These are phyloP conservation scores for Poeciliopsis infans DNA, from an alignment of 2,797 vertebrate genomes.

Conservation along the genomic window DNA sequence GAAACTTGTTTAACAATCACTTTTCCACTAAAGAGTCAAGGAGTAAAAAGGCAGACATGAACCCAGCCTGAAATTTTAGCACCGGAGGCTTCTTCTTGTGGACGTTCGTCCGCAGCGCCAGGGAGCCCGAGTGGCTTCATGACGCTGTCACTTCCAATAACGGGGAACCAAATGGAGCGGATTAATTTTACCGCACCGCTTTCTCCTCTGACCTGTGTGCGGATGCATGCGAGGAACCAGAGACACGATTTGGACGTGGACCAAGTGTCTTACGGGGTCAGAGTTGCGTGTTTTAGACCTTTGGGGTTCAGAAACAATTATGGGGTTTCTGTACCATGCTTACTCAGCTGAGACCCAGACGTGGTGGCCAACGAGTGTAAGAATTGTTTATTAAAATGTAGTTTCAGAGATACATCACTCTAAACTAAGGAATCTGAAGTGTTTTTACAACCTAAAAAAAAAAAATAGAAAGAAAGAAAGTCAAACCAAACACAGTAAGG, in stretches of 20 bases:
- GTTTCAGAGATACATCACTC: slow-evolving; percentile 35
- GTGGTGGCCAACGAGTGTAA: slow-evolving; percentile 41
- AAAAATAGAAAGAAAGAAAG: neutral
- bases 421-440: slow-evolving; percentile 20
- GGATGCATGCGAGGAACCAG: slow-evolving; percentile 53
- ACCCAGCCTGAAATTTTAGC: slow-evolving; percentile 44
- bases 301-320: slow-evolving; percentile 71
- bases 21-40: slow-evolving; percentile 1
- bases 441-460: slow-evolving; percentile 23
- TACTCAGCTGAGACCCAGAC: slow-evolving; percentile 62
- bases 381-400: slow-evolving; percentile 34
- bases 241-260: slow-evolving; percentile 60
- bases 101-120: slow-evolving; percentile 43
- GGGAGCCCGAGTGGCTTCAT: slow-evolving; percentile 34
- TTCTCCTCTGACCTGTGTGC: slow-evolving; percentile 57
- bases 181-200: slow-evolving; percentile 68
- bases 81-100: slow-evolving; percentile 47
- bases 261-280: slow-evolving; percentile 58
- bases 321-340: slow-evolving; percentile 63
- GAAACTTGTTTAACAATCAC: slow-evolving; percentile 10
- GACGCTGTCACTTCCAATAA: slow-evolving; percentile 72
- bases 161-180: slow-evolving; percentile 46
- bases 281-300: slow-evolving; percentile 53
- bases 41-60: slow-evolving; percentile 29
- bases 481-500: slow-evolving; percentile 1